phyloP scores from a whole-genome alignment of 2,113 vertebrate genomes.

The Rostratula benghalensis region DNA sequence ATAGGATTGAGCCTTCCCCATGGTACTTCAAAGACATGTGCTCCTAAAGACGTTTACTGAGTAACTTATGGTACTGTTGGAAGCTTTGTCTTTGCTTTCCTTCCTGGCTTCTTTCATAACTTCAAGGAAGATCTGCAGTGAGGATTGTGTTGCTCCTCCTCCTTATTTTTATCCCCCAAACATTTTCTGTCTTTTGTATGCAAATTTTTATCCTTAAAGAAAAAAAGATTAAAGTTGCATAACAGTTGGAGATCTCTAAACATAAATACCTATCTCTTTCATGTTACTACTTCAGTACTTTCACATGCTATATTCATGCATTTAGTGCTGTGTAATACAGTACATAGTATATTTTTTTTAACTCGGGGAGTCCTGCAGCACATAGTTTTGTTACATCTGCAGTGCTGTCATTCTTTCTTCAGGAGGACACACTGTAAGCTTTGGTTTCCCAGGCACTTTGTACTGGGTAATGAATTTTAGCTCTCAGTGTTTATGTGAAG shows the following conservation, averaged over 20 bases:
- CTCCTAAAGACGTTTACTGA: slow-evolving; percentile 10
- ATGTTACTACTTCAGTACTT: neutral
- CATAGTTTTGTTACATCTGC: neutral
- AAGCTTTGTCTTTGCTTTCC: slow-evolving; percentile 26
- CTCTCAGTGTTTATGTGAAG: neutral
- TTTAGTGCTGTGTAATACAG: neutral
- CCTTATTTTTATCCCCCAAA: neutral
- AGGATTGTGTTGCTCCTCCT: neutral
- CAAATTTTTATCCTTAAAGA: neutral
- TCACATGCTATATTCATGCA: neutral
- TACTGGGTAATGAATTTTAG: neutral
- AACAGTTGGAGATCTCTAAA: neutral
- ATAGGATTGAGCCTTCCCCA: slow-evolving; percentile 38
- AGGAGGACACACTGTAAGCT: neutral
- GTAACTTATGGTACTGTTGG: neutral
- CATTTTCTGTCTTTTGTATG: neutral
- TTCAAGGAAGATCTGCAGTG: neutral
- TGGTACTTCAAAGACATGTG: slow-evolving; percentile 46
- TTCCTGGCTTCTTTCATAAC: slow-evolving; percentile 13
- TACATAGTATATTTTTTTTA: neutral
- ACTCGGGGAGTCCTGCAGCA: neutral
- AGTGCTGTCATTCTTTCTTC: neutral
- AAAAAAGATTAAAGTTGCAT: neutral
- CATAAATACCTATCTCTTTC: neutral
- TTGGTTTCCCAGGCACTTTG: neutral